Conservation (phyloP, 2,113 vertebrate genomes). For the Panurus biarmicus region DNA sequence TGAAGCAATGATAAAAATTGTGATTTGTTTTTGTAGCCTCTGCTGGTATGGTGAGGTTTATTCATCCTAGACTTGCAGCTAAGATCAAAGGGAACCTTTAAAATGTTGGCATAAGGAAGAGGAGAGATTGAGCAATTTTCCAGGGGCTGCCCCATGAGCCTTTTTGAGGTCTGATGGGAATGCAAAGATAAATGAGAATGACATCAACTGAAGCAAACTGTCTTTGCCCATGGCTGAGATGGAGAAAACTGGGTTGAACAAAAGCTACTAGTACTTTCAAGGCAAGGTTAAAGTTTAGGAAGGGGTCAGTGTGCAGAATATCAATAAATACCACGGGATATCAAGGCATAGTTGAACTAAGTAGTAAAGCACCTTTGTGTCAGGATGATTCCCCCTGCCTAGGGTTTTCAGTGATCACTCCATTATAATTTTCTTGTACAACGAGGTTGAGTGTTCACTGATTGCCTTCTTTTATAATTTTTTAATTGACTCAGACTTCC, state of each 20-base stretch:
- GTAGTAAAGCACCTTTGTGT: not conserved
- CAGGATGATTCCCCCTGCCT: not conserved
- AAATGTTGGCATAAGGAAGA: not conserved
- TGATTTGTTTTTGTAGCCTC: not conserved
- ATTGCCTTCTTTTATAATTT: not conserved
- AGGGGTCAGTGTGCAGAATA: not conserved
- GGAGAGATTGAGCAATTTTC: not conserved
- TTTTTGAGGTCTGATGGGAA: not conserved
- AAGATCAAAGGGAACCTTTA: not conserved
- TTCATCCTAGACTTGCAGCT: not conserved
- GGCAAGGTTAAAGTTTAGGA: not conserved
- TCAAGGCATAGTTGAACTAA: not conserved
- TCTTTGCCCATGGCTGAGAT: not conserved
- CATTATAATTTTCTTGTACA: not conserved
- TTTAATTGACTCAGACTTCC: not conserved
- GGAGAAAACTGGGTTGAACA: not conserved
- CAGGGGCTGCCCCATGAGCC: not conserved
- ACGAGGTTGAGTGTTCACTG: not conserved
- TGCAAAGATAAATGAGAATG: not conserved
- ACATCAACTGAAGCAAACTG: not conserved
- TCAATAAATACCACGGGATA: not conserved
- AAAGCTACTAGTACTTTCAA: not conserved
- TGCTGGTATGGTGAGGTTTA: not conserved
- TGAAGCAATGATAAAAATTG: not conserved
- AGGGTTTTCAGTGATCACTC: not conserved